A percentile compares a stretch with the other conserved stretches of the same genome.
These are phyloP conservation scores for Drosophila mercatorum DNA, from an alignment of 2,888 invertebrate genomes.

Conservation along the genomic window DNA sequence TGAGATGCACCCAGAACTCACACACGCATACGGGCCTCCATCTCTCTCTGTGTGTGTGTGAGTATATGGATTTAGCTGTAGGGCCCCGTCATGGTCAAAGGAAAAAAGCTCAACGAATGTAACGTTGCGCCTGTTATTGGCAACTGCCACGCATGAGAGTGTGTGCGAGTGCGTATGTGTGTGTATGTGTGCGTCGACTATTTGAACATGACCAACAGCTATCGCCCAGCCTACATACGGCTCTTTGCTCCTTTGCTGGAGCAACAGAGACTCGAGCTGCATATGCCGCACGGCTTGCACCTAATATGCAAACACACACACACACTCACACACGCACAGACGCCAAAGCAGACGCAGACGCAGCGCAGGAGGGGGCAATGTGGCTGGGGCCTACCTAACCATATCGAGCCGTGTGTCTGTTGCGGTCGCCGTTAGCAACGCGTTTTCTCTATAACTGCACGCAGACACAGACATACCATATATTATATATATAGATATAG, in stretches of 20 bases:
- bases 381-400: conserved; percentile 52
- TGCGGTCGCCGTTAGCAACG: conserved; percentile 80
- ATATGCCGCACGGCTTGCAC: conserved; percentile 66
- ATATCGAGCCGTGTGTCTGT: conserved; percentile 76
- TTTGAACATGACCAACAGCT: conserved; percentile 79
- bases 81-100: conserved; percentile 68
- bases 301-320: conserved; percentile 61
- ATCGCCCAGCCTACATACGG: conserved; percentile 52
- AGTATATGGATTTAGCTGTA: conserved; percentile 36
- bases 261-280: conserved; percentile 73
- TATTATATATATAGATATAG: conserved; percentile 16
- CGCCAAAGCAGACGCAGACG: conserved; percentile 10
- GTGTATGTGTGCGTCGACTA: conserved; percentile 38
- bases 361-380: background rate
- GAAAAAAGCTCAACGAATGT: conserved; percentile 71
- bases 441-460: conserved; percentile 63
- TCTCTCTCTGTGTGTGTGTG: conserved; percentile 5
- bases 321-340: conserved; percentile 24
- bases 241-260: conserved; percentile 54
- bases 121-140: conserved; percentile 76
- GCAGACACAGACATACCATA: conserved; percentile 5
- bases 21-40: conserved; percentile 11
- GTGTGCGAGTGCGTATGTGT: conserved; percentile 16
- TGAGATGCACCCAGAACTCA: conserved; percentile 35
- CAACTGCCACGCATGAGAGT: conserved; percentile 55